phyloP scores from a whole-genome alignment of 2,888 invertebrate species.

The Trichogramma evanescens region DNA sequence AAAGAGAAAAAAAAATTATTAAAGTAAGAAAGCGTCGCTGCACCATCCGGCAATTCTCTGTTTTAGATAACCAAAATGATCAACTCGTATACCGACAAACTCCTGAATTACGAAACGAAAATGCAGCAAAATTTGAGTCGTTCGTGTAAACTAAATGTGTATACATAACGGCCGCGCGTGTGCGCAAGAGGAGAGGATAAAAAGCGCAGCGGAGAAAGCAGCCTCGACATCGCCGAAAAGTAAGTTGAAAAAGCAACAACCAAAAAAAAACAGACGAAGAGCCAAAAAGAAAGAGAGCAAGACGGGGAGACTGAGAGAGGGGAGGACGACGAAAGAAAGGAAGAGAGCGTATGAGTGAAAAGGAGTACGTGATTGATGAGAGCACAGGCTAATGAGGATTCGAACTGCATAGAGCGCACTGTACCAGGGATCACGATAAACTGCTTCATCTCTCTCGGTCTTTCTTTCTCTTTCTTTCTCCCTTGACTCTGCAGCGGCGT shows the following conservation, averaged over 20 bases:
- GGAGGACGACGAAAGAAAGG: conserved; percentile 37
- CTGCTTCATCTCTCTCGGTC: conserved; percentile 23
- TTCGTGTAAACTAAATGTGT: too few species aligned
- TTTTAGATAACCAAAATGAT: too few species aligned
- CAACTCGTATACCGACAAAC: too few species aligned
- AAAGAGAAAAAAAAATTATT: too few species aligned
- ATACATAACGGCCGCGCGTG: not conserved
- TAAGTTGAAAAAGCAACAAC: not conserved
- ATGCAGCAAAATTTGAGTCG: too few species aligned
- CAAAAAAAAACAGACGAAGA: conserved; percentile 16
- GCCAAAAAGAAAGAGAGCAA: conserved; percentile 14
- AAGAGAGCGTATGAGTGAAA: conserved; percentile 38
- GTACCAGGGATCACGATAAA: conserved; percentile 43
- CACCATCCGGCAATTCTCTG: too few species aligned
- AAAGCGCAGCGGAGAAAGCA: not conserved
- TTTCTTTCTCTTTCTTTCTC: conserved; percentile 6
- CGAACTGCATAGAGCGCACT: conserved; percentile 38
- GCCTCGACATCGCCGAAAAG: not conserved
- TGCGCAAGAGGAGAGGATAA: conserved; percentile 16
- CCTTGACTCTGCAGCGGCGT: not conserved
- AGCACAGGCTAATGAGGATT: conserved; percentile 46
- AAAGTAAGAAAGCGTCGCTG: too few species aligned
- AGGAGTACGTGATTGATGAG: conserved; percentile 46
- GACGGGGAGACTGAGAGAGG: conserved; percentile 29
- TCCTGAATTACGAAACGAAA: too few species aligned